Base-by-base conservation (phyloP, 2,113 vertebrate genomes). In the Nothocercus nigrocapillus region DNA sequence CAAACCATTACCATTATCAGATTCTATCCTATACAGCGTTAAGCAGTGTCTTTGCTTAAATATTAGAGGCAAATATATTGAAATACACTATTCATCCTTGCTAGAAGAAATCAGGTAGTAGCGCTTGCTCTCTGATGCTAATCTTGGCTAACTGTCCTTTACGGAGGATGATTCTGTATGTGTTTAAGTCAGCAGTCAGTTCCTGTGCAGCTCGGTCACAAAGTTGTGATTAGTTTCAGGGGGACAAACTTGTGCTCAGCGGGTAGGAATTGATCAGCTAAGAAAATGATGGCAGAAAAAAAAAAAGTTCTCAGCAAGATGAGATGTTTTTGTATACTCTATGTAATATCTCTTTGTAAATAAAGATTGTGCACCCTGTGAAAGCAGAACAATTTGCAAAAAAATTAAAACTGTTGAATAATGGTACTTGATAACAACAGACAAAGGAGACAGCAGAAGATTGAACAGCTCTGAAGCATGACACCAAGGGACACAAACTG, bases 401-500 rank as follows among this genome's bases (percentile, higher is more conserved):
- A 74, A 82, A 34, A 68, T 34, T 21, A 13, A 84, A 49, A 17
- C 30, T 42, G 76, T 85, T 30, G 54, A 89, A 13, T 79, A 89
- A 38, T 79, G 86, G 42, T 44, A 72, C 76, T 92, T 73, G 66
- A 66, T 79, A 95, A 97, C 95, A 95, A 89, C 44, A 79, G 76
- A 97, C 96, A 97, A 97, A 96, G 92, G 97, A 92, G 96, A 95
- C 19, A 14, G 95, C 17, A 7, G 76, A 62, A 83, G 86, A 76
- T 28, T 84, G 95, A 92, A 85, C 90, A 87, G 94, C 84, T 89
- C 44, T 51, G 59, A 44, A 51, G 69, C 79, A 93, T 81, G 69
- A 2, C 69, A 90, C 28, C 25, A 76, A 86, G 47, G 92, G 80
- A 47, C 77, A 49, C 20, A 70, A 94, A 72, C 93, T 78, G 69